phyloP scores from a whole-genome alignment of 2,113 vertebrate species.

The Manacus vitellinus region DNA sequence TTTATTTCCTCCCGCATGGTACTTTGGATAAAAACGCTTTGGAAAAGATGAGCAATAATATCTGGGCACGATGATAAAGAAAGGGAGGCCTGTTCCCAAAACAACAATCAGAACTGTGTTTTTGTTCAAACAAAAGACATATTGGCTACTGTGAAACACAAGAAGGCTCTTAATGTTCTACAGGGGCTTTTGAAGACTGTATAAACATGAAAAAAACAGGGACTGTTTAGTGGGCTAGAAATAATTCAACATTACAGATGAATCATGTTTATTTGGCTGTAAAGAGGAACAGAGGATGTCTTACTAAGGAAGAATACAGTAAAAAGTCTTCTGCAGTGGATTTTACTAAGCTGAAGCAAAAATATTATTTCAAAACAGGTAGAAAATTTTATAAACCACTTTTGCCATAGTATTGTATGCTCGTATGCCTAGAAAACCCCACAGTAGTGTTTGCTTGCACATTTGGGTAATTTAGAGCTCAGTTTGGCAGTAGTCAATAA shows the following conservation, averaged over 20 bases:
- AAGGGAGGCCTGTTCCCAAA: slow-evolving; percentile 36
- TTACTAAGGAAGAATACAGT: neutral
- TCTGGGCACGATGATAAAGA: slow-evolving; percentile 22
- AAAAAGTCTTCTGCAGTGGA: neutral
- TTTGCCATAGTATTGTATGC: neutral
- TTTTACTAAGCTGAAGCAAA: neutral
- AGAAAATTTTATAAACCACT: neutral
- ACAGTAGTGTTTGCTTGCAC: neutral
- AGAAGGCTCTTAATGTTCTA: neutral
- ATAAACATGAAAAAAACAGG: slow-evolving; percentile 36
- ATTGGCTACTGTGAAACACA: slow-evolving; percentile 9
- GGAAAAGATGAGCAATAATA: slow-evolving; percentile 62
- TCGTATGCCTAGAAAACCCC: neutral
- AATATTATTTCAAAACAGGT: neutral
- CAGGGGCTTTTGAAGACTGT: slow-evolving; percentile 17
- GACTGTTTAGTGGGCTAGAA: slow-evolving; percentile 40
- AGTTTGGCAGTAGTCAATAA: neutral
- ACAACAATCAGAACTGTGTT: slow-evolving; percentile 24
- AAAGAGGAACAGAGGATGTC: neutral
- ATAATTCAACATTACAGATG: slow-evolving; percentile 12
- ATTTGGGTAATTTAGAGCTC: neutral
- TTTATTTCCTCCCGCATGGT: slow-evolving; percentile 46
- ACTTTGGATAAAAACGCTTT: slow-evolving; percentile 10
- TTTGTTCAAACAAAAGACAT: slow-evolving; percentile 49
- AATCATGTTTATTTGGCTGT: slow-evolving; percentile 17